Conservation (phyloP, 2,888 invertebrate genomes). For the Ophonus ardosiacus region DNA sequence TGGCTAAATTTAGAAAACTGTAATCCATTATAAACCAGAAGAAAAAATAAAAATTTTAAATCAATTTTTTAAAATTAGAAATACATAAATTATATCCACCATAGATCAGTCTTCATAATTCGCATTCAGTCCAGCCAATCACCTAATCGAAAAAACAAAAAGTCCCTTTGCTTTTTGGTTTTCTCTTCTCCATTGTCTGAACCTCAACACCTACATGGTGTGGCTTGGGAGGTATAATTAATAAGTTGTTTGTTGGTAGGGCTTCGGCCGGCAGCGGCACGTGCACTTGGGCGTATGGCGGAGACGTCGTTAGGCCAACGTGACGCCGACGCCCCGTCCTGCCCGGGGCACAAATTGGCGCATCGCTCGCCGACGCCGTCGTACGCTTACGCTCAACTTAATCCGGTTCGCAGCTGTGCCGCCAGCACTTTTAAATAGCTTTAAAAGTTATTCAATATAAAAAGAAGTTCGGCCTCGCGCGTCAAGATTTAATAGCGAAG, state of each 20-base stretch:
- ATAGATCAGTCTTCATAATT: too few relatives aligned
- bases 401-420: conserved; percentile 74
- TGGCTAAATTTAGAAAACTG: too few relatives aligned
- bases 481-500: conserved; percentile 76
- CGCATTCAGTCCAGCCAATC: too few relatives aligned
- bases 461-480: conserved; percentile 73
- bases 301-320: conserved; percentile 57
- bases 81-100: too few relatives aligned
- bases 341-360: conserved; percentile 66
- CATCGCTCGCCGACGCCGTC: conserved; percentile 71
- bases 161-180: too few relatives aligned
- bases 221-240: conserved; percentile 4
- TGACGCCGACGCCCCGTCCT: conserved; percentile 50
- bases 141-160: too few relatives aligned
- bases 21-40: too few relatives aligned
- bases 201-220: too few relatives aligned
- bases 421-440: conserved; percentile 74
- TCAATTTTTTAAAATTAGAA: too few relatives aligned
- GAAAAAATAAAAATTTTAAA: too few relatives aligned
- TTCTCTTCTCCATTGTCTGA: too few relatives aligned
- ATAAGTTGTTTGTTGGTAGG: conserved; percentile 28
- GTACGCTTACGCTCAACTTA: conserved; percentile 71
- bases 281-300: conserved; percentile 9
- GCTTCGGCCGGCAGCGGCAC: neutral
- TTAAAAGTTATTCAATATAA: conserved; percentile 77